Percentiles rank a stretch among this genome's conserved stretches.
Conservation (phyloP, 1,140 invertebrate genomes). For the Zeugodacus cucurbitae region DNA sequence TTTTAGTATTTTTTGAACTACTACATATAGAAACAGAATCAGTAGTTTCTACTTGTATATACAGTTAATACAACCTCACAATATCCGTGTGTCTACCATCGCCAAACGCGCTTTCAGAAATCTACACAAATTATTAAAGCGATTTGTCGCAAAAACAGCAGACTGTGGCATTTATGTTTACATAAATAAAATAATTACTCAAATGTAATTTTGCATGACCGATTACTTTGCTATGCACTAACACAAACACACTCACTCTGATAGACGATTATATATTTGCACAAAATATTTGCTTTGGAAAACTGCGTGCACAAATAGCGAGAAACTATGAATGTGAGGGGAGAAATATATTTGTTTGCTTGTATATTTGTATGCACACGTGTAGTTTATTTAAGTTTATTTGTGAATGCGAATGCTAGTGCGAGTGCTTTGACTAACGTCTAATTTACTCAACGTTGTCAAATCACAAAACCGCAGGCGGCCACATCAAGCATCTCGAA, state of each 20-base stretch:
- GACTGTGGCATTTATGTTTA: neutral
- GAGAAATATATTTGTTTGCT: neutral
- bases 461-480: constrained; percentile 33
- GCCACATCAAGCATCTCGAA: constrained; percentile 21
- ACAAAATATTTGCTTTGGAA: neutral
- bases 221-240: neutral
- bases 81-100: no score
- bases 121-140: no score
- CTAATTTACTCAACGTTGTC: constrained; percentile 28
- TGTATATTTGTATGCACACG: neutral
- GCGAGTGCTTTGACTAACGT: neutral
- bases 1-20: no score
- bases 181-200: neutral
- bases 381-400: constrained; percentile 11
- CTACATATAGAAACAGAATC: no score
- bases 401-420: constrained; percentile 10
- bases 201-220: constrained; percentile 25
- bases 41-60: no score
- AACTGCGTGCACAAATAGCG: neutral
- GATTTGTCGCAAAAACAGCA: no score
- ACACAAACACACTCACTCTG: neutral
- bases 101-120: no score
- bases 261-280: no score
- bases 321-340: no score
- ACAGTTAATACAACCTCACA: no score